These are phyloP conservation scores for Lasioglossum marginatum DNA, from an alignment of 2,888 invertebrate genomes.

Conservation along the genomic window DNA sequence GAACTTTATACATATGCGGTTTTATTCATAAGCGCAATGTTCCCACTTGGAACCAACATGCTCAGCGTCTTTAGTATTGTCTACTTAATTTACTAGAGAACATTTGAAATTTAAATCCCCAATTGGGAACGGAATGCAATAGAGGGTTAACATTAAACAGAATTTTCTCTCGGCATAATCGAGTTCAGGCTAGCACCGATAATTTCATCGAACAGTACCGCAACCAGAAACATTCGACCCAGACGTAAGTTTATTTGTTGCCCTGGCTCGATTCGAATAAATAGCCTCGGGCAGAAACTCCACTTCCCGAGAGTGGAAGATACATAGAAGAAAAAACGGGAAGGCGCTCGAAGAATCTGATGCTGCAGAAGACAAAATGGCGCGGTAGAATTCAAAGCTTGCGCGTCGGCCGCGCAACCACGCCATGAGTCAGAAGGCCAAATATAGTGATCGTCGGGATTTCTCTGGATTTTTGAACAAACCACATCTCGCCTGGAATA, in stretches of 20 bases:
- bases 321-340: background rate
- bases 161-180: background rate
- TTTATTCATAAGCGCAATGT: too few species aligned
- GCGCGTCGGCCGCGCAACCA: constrained; percentile 45
- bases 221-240: background rate
- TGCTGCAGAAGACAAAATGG: constrained; percentile 40
- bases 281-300: background rate
- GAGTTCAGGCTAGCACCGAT: background rate
- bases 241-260: background rate
- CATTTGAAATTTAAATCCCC: too few species aligned
- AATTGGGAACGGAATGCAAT: too few species aligned
- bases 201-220: background rate
- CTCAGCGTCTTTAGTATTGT: too few species aligned
- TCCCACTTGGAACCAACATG: too few species aligned
- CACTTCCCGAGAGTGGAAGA: background rate
- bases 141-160: background rate
- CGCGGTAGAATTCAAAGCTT: constrained; percentile 65
- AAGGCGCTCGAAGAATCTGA: constrained; percentile 22
- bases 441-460: constrained; percentile 70
- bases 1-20: too few species aligned
- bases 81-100: too few species aligned
- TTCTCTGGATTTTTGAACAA: constrained; percentile 58
- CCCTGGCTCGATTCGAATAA: background rate
- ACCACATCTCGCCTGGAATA: background rate
- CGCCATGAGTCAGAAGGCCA: constrained; percentile 71